phyloP scores from a whole-genome alignment of 1,140 invertebrate species.

The Drosophila equinoxialis region DNA sequence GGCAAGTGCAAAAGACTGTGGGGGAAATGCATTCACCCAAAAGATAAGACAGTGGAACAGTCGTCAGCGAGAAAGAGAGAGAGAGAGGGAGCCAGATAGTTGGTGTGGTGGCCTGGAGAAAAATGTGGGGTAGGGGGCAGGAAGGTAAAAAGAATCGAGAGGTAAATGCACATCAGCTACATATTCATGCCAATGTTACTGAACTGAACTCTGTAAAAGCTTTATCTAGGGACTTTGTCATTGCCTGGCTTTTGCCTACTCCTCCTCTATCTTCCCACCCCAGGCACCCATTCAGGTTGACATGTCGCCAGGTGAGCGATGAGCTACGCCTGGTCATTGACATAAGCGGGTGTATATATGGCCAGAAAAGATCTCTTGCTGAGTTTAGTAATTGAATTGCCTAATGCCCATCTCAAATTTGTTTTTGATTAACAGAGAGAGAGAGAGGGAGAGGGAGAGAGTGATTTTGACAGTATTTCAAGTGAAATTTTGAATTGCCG shows the following conservation, averaged over 20 bases:
- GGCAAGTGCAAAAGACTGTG: conserved; percentile 77
- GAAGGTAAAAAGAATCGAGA: neutral
- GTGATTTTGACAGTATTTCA: conserved; percentile 57
- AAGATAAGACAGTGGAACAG: neutral
- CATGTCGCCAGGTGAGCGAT: conserved; percentile 62
- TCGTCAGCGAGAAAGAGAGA: neutral
- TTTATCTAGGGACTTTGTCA: conserved; percentile 56
- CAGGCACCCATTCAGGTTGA: conserved; percentile 19
- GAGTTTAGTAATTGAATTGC: conserved; percentile 73
- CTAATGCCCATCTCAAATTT: conserved; percentile 49
- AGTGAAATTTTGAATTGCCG: conserved; percentile 27
- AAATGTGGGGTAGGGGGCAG: conserved; percentile 3
- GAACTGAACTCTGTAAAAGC: conserved; percentile 28
- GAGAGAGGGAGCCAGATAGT: neutral
- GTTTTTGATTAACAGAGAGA: conserved; percentile 42
- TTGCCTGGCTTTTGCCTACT: conserved; percentile 27
- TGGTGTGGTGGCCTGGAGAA: neutral
- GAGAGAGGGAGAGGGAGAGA: neutral
- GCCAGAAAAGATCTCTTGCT: conserved; percentile 40
- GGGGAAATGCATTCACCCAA: conserved; percentile 32
- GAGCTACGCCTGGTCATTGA: conserved; percentile 72
- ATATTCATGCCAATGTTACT: conserved; percentile 54
- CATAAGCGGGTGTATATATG: conserved; percentile 31
- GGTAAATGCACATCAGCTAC: conserved; percentile 66
- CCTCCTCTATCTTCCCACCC: no score